These are phyloP conservation scores for Cyprinodon variegatus DNA, from an alignment of 2,113 vertebrate genomes.

Conservation along the genomic window DNA sequence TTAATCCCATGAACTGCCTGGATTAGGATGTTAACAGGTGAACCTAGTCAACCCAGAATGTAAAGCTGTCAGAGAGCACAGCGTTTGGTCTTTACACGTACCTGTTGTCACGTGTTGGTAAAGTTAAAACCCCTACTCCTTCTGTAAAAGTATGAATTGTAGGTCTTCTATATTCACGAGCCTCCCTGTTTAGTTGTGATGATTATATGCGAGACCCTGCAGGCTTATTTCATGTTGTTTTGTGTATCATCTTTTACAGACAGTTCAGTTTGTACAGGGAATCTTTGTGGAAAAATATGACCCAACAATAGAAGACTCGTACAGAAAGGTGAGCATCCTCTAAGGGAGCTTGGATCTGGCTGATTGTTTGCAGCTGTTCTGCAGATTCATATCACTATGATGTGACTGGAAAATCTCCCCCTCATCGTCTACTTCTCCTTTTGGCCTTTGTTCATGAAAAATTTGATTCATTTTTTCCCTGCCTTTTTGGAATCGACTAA, in stretches of 20 bases:
- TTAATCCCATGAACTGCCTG: slow-evolving; percentile 46
- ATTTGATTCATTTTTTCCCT: neutral
- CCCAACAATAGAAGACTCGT: slow-evolving; percentile 99
- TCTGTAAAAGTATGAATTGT: neutral
- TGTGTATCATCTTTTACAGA: slow-evolving; percentile 78
- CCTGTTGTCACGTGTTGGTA: neutral
- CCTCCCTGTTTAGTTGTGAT: neutral
- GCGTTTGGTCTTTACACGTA: neutral
- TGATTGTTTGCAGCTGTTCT: slow-evolving; percentile 64
- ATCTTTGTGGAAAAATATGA: slow-evolving; percentile 99
- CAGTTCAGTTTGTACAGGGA: slow-evolving; percentile 99
- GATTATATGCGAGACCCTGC: neutral
- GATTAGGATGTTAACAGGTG: slow-evolving; percentile 50
- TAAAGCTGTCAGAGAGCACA: slow-evolving; percentile 16
- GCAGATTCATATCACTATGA: slow-evolving; percentile 41
- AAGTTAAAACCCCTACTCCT: neutral
- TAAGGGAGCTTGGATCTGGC: slow-evolving; percentile 27
- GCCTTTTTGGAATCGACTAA: neutral
- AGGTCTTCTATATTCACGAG: neutral
- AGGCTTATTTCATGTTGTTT: slow-evolving; percentile 26
- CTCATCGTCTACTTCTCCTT: neutral
- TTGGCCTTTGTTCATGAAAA: neutral
- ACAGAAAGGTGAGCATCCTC: slow-evolving; percentile 92
- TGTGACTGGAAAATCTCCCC: slow-evolving; percentile 18
- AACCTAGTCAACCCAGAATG: slow-evolving; percentile 30